phyloP scores from a whole-genome alignment of 2,888 invertebrate species.

The Dasysyrphus tricinctus region DNA sequence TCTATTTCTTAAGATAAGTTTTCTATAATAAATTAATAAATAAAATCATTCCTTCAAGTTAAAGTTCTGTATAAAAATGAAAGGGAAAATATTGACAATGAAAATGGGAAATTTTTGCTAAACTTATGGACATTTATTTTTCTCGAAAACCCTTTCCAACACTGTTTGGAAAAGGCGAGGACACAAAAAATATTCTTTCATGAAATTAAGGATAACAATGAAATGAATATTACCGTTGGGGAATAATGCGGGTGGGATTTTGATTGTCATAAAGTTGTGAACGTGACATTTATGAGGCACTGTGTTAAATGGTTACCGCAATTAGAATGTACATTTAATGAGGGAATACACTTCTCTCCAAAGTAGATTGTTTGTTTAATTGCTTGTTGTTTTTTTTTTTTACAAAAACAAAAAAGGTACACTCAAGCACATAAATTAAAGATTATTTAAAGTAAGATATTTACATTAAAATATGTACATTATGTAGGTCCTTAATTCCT shows the following conservation, averaged over 20 bases:
- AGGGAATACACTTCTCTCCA: slow-evolving; percentile 55
- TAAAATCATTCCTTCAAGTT: no score
- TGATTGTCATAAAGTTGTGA: slow-evolving; percentile 74
- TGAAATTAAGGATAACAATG: slow-evolving; percentile 48
- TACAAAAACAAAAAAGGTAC: neutral
- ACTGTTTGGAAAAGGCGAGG: neutral
- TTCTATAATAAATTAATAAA: no score
- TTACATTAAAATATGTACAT: neutral
- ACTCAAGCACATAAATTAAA: neutral
- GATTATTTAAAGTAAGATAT: neutral
- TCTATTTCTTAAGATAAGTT: no score
- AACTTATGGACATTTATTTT: neutral
- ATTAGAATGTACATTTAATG: slow-evolving; percentile 70
- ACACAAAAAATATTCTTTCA: neutral
- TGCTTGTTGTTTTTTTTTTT: slow-evolving; percentile 21
- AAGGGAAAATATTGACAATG: no score
- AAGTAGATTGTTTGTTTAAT: slow-evolving; percentile 21
- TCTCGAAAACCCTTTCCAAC: neutral
- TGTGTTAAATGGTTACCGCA: slow-evolving; percentile 68
- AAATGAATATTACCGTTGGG: slow-evolving; percentile 61
- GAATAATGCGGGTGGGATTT: slow-evolving; percentile 71
- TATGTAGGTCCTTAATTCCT: neutral
- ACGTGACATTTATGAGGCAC: slow-evolving; percentile 75
- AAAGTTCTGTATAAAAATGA: no score
- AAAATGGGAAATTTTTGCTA: neutral